Base-by-base conservation (phyloP, 2,797 vertebrate genomes). In the Hapalemur alaotrensis region DNA sequence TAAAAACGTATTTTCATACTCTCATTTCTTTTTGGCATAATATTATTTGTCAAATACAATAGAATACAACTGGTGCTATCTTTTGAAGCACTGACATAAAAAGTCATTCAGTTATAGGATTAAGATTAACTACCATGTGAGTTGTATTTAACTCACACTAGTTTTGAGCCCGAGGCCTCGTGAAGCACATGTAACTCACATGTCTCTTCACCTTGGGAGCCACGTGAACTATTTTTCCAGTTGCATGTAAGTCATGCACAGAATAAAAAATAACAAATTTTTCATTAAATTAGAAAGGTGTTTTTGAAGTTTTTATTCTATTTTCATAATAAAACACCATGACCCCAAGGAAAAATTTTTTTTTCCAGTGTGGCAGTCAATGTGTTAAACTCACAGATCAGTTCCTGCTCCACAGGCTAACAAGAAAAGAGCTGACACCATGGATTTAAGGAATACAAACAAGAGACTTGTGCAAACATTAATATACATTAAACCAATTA, bases 401-500 rank as follows among this genome's bases (percentile, higher is more conserved):
- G 72, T 75, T 94, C 84, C 63, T 87, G 70, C 15, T 88, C 48
- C 25, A 92, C 30, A 91, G 41, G 87, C 28, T 95, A 95, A 50
- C 3, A 67, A 30, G 41, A 75, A 78, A 91, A 92, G 85, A 43
- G 23, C 0, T 78, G 28, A 89, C 67, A 79, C 4, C n/a, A 0
- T 91, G 8, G 10, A 95, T 93, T 67, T 79, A 92, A 82, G 18
- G 54, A 85, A 50, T 88, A 95, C 30, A 91, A 89, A 79, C 14
- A 65, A 82, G 59, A 79, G 48, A 87, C 17, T 48, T 46, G 25
- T 61, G 30, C 25, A 94, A 59, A n/a, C 35, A 69, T 87, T 89
- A 94, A 91, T 23, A 92, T n/a, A 69, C 23, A 91, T 61, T 87
- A 96, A 96, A 75, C 35, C 73, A 94, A 76, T 94, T 38, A 89